Percentiles rank a stretch among this genome's conserved stretches.
phyloP scores from a whole-genome alignment of 2,797 vertebrate species.

The Borostomias antarcticus region DNA sequence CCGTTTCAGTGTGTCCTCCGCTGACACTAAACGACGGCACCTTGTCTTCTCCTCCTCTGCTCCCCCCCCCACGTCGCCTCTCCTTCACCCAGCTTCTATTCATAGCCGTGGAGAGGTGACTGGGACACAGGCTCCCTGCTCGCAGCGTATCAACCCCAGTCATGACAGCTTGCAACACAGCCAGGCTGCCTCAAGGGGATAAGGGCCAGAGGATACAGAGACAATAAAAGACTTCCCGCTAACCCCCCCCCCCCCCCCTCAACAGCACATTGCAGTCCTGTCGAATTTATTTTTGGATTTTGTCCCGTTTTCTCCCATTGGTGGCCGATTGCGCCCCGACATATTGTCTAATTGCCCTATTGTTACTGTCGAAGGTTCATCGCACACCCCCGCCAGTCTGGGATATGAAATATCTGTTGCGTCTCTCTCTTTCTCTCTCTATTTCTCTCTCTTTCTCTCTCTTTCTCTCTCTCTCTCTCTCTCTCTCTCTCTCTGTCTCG shows the following conservation, averaged over 20 bases:
- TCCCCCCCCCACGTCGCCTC: conserved; percentile 2
- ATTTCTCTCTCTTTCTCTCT: too few relatives aligned
- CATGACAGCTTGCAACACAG: conserved; percentile 36
- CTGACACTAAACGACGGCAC: conserved; percentile 9
- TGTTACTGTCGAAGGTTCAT: too few relatives aligned
- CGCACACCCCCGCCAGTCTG: too few relatives aligned
- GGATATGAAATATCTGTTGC: too few relatives aligned
- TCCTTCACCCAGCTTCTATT: conserved; percentile 50
- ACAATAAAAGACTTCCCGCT: conserved; percentile 35
- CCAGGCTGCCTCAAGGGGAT: conserved; percentile 38
- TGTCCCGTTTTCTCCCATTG: too few relatives aligned
- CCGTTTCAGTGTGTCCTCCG: neutral
- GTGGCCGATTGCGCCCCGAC: too few relatives aligned
- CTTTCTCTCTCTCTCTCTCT: too few relatives aligned
- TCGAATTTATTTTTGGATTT: too few relatives aligned
- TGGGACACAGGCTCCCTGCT: conserved; percentile 51
- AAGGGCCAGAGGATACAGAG: conserved; percentile 32
- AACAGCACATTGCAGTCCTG: neutral
- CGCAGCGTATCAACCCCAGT: conserved; percentile 44
- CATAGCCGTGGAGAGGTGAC: conserved; percentile 59
- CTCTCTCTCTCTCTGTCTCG: too few relatives aligned
- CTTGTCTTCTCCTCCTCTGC: conserved; percentile 26
- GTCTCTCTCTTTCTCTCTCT: too few relatives aligned
- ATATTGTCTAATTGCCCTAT: too few relatives aligned
- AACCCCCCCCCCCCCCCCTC: conserved; percentile 30